A percentile compares a stretch with the other conserved stretches of the same genome.
Evolutionary conservation across 2,888 invertebrate genomes (phyloP).

Genomic region (Plagodis pulveraria): DNA sequence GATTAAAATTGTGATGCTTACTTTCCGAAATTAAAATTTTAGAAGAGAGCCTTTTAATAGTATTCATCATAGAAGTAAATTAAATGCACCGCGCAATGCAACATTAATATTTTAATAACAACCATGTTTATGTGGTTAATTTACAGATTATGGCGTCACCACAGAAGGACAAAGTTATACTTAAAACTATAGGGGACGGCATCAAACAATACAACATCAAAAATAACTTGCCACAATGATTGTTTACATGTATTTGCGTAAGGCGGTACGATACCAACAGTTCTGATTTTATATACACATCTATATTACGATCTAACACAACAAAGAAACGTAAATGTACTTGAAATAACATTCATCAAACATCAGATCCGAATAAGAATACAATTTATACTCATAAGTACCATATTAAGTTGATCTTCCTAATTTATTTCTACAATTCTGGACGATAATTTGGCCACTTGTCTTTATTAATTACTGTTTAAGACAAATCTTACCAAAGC

Average conservation of each 20-base stretch:
- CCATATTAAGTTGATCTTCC: constrained; percentile 20
- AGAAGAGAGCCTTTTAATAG: constrained; percentile 27
- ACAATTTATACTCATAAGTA: constrained; percentile 24
- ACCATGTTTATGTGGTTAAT: constrained; percentile 23
- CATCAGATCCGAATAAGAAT: constrained; percentile 9
- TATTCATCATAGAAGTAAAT: constrained; percentile 40
- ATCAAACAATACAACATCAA: constrained; percentile 56
- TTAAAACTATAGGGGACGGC: constrained; percentile 65
- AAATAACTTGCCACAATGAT: constrained; percentile 21
- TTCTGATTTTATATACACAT: constrained; percentile 9
- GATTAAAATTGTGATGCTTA: constrained; percentile 32
- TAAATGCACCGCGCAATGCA: constrained; percentile 55
- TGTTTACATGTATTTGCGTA: constrained; percentile 16
- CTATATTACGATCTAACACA: constrained; percentile 5
- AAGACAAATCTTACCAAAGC: constrained; percentile 56
- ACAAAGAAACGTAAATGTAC: constrained; percentile 8
- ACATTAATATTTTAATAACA: constrained; percentile 30
- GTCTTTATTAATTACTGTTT: constrained; percentile 67
- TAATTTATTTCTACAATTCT: constrained; percentile 43
- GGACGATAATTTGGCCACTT: constrained; percentile 84
- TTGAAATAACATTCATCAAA: constrained; percentile 1
- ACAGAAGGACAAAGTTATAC: constrained; percentile 18
- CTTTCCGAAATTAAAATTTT: constrained; percentile 8
- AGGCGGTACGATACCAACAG: constrained; percentile 13
- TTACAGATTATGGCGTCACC: neutral